Evolutionary conservation across 2,888 invertebrate species (phyloP).

Genomic region (Brachypterus glaber): DNA sequence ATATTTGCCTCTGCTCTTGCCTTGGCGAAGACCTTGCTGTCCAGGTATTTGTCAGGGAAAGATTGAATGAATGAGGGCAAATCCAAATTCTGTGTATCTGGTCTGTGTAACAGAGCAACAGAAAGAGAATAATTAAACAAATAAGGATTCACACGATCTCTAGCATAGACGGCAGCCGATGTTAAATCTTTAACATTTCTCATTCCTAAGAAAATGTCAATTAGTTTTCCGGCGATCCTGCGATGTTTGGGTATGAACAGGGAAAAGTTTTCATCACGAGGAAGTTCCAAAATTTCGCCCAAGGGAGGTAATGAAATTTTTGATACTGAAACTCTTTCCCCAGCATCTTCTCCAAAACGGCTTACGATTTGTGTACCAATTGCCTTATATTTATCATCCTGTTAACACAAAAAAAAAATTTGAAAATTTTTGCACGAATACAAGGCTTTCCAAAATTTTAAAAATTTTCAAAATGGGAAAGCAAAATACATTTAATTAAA

Average conservation of each 20-base stretch:
- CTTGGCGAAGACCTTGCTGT: slow-evolving; percentile 58
- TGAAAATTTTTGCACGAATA: too few species aligned
- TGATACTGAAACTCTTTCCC: slow-evolving; percentile 47
- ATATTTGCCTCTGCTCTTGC: slow-evolving; percentile 62
- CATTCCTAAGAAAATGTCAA: slow-evolving; percentile 62
- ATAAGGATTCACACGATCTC: slow-evolving; percentile 68
- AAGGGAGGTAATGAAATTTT: slow-evolving; percentile 49
- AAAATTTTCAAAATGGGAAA: too few species aligned
- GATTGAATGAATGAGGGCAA: slow-evolving; percentile 67
- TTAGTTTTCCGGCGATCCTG: slow-evolving; percentile 58
- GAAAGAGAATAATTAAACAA: slow-evolving; percentile 72
- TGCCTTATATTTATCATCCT: slow-evolving; percentile 48
- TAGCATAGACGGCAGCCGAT: slow-evolving; percentile 58
- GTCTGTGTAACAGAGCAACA: slow-evolving; percentile 64
- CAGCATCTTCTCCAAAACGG: slow-evolving; percentile 50
- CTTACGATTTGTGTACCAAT: slow-evolving; percentile 51
- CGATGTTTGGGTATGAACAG: slow-evolving; percentile 65
- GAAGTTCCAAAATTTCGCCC: slow-evolving; percentile 47
- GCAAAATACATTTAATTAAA: too few species aligned
- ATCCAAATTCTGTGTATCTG: slow-evolving; percentile 58
- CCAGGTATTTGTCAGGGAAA: slow-evolving; percentile 77
- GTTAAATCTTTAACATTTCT: slow-evolving; percentile 59
- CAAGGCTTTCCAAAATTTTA: too few species aligned
- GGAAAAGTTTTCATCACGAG: slow-evolving; percentile 59
- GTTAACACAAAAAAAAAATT: too few species aligned